Percentiles rank a stretch among this genome's conserved stretches.
Conservation (phyloP, 2,797 vertebrate species). For the Holocentrus rufus region DNA sequence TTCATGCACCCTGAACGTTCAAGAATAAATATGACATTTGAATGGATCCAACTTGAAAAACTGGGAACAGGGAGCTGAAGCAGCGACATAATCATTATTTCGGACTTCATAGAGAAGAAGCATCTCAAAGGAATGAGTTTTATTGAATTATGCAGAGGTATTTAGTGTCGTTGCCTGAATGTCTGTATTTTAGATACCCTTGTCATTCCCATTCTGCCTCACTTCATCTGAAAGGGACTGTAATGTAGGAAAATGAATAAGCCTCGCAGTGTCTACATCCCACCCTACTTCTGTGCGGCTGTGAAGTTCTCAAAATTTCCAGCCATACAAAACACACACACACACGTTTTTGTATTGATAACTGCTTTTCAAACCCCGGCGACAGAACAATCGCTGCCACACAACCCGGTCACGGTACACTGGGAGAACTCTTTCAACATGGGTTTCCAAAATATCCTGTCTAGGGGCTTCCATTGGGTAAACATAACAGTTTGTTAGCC, state of each 20-base stretch:
- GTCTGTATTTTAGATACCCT: slow-evolving; percentile 69
- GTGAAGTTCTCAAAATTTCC: slow-evolving; percentile 57
- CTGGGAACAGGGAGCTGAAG: slow-evolving; percentile 7
- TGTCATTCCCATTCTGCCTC: slow-evolving; percentile 73
- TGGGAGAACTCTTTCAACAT: slow-evolving; percentile 68
- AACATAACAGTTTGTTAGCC: slow-evolving; percentile 70
- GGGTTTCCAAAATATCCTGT: slow-evolving; percentile 75
- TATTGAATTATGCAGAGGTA: slow-evolving; percentile 52
- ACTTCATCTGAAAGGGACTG: slow-evolving; percentile 70
- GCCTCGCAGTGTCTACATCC: slow-evolving; percentile 41
- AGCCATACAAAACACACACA: slow-evolving; percentile 37
- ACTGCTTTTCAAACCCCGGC: slow-evolving; percentile 53
- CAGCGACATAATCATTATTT: slow-evolving; percentile 38
- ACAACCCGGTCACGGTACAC: slow-evolving; percentile 68
- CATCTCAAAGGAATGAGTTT: slow-evolving; percentile 38
- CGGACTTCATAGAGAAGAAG: slow-evolving; percentile 24
- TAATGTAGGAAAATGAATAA: slow-evolving; percentile 67
- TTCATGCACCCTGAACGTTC: slow-evolving; percentile 14
- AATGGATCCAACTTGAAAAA: slow-evolving; percentile 15
- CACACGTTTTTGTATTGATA: slow-evolving; percentile 67
- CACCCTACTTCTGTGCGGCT: slow-evolving; percentile 48
- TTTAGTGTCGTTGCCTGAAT: slow-evolving; percentile 58
- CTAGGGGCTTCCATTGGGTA: slow-evolving; percentile 60
- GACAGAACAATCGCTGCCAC: slow-evolving; percentile 56
- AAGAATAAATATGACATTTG: slow-evolving; percentile 35